Conservation (phyloP, 2,797 vertebrate genomes). For the Trichosurus vulpecula region DNA sequence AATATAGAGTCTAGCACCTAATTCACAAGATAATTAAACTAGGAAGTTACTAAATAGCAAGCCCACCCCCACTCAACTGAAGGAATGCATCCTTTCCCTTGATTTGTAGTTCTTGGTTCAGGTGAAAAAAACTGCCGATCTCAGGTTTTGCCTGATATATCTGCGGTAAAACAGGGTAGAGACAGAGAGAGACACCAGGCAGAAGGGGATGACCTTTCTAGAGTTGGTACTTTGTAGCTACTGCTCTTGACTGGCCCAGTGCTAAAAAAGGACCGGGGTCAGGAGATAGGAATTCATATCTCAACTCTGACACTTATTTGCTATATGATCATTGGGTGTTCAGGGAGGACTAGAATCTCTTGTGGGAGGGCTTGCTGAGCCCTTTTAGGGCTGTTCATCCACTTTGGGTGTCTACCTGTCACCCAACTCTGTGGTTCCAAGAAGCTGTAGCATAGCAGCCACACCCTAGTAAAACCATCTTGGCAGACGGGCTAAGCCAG, state of each 20-base stretch:
- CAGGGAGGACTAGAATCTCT: too few relatives aligned
- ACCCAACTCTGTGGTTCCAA: too few relatives aligned
- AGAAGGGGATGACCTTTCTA: neutral
- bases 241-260: neutral
- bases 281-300: neutral
- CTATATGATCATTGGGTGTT: neutral
- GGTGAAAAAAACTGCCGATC: neutral
- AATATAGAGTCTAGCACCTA: neutral
- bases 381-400: too few relatives aligned
- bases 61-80: neutral
- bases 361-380: too few relatives aligned
- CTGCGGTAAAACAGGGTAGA: neutral
- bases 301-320: neutral
- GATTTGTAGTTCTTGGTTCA: neutral
- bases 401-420: too few relatives aligned
- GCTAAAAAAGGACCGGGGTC: neutral
- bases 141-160: neutral
- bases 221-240: neutral
- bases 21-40: neutral
- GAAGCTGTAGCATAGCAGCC: too few relatives aligned
- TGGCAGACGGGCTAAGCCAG: too few relatives aligned
- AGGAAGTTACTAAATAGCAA: neutral
- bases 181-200: neutral
- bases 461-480: too few relatives aligned
- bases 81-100: neutral